phyloP scores from a whole-genome alignment of 1,140 invertebrate genomes.

The Drosophila burlai region DNA sequence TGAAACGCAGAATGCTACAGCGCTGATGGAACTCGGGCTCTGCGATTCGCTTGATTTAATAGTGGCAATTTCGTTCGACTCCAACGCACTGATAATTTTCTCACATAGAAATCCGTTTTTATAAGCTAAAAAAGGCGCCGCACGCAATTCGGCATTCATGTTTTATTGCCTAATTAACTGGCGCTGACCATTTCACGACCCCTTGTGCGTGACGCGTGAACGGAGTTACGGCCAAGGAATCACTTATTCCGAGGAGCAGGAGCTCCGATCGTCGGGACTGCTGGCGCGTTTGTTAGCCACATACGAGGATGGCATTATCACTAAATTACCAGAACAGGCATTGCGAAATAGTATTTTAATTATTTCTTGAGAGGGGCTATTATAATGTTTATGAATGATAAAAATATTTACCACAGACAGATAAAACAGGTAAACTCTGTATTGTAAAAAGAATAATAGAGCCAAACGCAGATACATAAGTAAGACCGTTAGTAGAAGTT shows the following conservation, averaged over 20 bases:
- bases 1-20: slow-evolving; percentile 18
- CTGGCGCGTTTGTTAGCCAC: slow-evolving; percentile 12
- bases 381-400: not conserved
- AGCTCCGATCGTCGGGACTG: not conserved
- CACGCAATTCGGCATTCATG: slow-evolving; percentile 81
- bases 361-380: not conserved
- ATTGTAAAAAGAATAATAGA: not conserved
- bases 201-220: slow-evolving; percentile 55
- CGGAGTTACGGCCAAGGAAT: slow-evolving; percentile 43
- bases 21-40: slow-evolving; percentile 44
- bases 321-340: slow-evolving; percentile 20
- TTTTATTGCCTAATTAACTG: slow-evolving; percentile 77
- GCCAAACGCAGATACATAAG: not conserved
- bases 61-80: slow-evolving; percentile 81
- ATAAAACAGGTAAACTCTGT: not conserved
- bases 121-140: slow-evolving; percentile 78
- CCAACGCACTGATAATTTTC: slow-evolving; percentile 85
- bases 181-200: slow-evolving; percentile 51
- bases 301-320: slow-evolving; percentile 27
- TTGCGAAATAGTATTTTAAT: slow-evolving; percentile 40
- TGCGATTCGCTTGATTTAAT: slow-evolving; percentile 74
- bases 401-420: not conserved
- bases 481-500: not conserved
- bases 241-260: slow-evolving; percentile 26
- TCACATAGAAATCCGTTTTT: slow-evolving; percentile 75